Conservation (phyloP, 2,113 vertebrate genomes). For the Petromus typicus region DNA sequence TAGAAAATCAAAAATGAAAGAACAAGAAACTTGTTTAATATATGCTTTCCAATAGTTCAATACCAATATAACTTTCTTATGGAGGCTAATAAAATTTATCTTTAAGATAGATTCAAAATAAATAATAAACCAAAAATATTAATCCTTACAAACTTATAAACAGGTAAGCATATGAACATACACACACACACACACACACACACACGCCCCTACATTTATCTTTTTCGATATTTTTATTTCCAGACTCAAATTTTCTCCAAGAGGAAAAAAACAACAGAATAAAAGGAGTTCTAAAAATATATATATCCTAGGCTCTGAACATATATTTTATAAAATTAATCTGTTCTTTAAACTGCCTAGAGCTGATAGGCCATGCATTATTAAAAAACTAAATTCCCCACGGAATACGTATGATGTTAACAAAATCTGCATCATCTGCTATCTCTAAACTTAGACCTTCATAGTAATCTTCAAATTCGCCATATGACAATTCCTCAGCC, state of each 20-base stretch:
- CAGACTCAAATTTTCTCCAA: conserved; percentile 18
- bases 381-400: conserved; percentile 89
- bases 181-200: background rate
- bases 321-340: conserved; percentile 44
- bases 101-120: conserved; percentile 48
- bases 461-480: conserved; percentile 92
- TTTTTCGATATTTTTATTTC: conserved; percentile 37
- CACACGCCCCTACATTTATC: background rate
- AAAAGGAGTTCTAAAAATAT: background rate
- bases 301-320: conserved; percentile 1
- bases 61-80: background rate
- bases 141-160: background rate
- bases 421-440: conserved; percentile 87
- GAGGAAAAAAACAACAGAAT: background rate
- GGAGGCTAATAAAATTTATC: conserved; percentile 38
- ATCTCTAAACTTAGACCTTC: conserved; percentile 90
- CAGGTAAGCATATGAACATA: background rate
- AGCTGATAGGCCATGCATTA: background rate
- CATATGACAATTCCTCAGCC: conserved; percentile 86
- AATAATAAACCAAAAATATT: background rate
- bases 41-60: background rate
- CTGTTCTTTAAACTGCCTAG: conserved; percentile 26
- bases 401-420: conserved; percentile 85
- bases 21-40: background rate
- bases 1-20: background rate